Base-by-base conservation (phyloP, 92 coral and sea anemone genomes). In the Muricea muricata region DNA sequence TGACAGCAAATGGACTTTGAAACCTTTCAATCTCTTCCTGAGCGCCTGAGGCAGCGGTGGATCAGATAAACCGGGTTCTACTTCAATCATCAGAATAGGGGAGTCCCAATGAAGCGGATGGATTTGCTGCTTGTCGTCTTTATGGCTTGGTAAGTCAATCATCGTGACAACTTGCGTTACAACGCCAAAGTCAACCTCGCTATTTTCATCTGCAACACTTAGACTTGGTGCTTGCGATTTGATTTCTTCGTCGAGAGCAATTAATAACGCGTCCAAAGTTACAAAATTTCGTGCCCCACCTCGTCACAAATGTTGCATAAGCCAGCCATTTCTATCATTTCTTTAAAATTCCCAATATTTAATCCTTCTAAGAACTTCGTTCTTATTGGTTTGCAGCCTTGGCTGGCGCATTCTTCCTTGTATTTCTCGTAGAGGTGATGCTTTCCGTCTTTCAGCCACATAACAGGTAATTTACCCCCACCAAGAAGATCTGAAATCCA, bases 221-320 rank as follows among this genome's bases (percentile, higher is more conserved):
- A 9, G 42, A 4, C 9, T 37, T 37, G 42, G 42, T 9, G 4
- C 9, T 4, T 37, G 42, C 42, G 9, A 37, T 37, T 37, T 37
- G 4, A 37, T 37, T 9, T 37, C 42, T 9, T 37, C 42, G 42
- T 37, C 42, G 4, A 37, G 9, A 9, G 5, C 9, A 37, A 9
- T 4, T 4, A 37, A 9, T 9, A 37, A 9, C 42, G 42, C 42
- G 42, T 37, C 42, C 42, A 37, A 37, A 37, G 5, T 37, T 37
- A 4, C 42, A 37, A 37, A 37, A 37, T 37, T 37, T 37, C 42
- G 42, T 9, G 42, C 42, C 42, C 42, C 42, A 37, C 42, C 42
- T 37, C 42, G 42, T 37, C 42, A 37, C 78, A 71, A 0, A 71
- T 71, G 78, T 71, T 71, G 29, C 78, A 71, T 39, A 71, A 71